Conservation (phyloP, 2,113 vertebrate species). For the Dromas ardeola region DNA sequence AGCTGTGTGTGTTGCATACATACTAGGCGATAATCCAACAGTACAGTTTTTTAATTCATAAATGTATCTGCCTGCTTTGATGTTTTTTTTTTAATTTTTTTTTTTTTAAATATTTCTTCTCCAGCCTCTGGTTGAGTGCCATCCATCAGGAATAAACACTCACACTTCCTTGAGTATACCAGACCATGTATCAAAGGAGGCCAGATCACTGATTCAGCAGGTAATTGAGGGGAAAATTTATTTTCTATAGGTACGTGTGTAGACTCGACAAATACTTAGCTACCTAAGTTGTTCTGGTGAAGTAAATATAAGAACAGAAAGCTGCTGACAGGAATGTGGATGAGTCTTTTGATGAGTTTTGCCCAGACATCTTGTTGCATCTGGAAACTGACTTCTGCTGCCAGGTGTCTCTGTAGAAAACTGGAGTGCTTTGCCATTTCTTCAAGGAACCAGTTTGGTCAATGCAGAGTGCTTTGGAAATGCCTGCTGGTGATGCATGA, state of each 20-base stretch:
- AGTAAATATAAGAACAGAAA: not conserved
- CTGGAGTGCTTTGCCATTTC: not conserved
- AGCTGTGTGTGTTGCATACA: not conserved
- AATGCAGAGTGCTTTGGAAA: not conserved
- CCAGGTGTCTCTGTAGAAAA: not conserved
- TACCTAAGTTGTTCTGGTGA: not conserved
- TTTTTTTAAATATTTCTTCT: not conserved
- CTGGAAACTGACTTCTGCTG: not conserved
- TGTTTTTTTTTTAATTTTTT: not conserved
- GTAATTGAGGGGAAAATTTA: conserved; percentile 66
- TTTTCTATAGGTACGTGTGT: not conserved
- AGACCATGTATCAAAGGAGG: conserved; percentile 91
- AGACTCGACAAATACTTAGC: not conserved
- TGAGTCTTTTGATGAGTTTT: not conserved
- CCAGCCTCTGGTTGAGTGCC: conserved; percentile 86
- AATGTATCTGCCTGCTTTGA: not conserved
- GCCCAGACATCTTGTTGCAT: not conserved
- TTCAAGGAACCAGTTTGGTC: not conserved
- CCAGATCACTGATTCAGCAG: conserved; percentile 92
- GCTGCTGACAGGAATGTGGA: not conserved
- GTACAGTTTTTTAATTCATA: not conserved
- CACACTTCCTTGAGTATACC: conserved; percentile 93
- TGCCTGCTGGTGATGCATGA: not conserved
- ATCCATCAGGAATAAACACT: conserved; percentile 92
- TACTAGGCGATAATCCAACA: not conserved